phyloP scores from a whole-genome alignment of 1,140 invertebrate genomes.

The Drosophila funebris region DNA sequence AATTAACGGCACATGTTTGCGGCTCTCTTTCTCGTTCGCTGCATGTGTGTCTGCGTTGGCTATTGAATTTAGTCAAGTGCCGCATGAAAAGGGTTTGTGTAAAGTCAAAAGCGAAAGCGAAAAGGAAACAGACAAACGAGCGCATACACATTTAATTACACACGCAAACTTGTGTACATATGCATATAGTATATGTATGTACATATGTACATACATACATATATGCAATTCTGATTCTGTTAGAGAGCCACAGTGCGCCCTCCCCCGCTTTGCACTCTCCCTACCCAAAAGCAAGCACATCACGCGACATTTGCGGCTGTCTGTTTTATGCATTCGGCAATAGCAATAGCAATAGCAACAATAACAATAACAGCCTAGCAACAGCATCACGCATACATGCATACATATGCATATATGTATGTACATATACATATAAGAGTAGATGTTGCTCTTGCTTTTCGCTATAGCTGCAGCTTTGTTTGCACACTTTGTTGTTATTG shows the following conservation, averaged over 20 bases:
- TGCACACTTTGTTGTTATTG: conserved; percentile 11
- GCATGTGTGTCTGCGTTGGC: conserved; percentile 22
- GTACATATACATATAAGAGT: background rate
- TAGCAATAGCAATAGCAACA: conserved; percentile 37
- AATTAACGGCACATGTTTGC: conserved; percentile 79
- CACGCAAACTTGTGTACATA: conserved; percentile 23
- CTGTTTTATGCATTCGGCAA: conserved; percentile 58
- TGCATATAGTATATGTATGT: too few relatives aligned
- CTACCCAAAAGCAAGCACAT: conserved; percentile 26
- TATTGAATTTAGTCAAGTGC: conserved; percentile 75
- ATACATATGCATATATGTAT: background rate
- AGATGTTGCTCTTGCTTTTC: background rate
- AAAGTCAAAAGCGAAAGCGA: conserved; percentile 77
- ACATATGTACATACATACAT: conserved; percentile 2
- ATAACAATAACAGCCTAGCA: conserved; percentile 57
- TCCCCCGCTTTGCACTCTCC: background rate
- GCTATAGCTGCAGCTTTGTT: conserved; percentile 25
- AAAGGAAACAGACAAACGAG: conserved; percentile 62
- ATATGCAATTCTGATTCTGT: conserved; percentile 36
- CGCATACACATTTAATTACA: conserved; percentile 73
- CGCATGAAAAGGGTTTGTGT: conserved; percentile 67
- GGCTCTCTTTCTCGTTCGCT: conserved; percentile 37
- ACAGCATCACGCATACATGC: conserved; percentile 60
- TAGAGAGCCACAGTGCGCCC: conserved; percentile 8
- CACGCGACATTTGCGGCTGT: conserved; percentile 59